Evolutionary conservation across 2,797 vertebrate genomes (phyloP), one percentile per base, ranked within the genome.

Genomic region (Arctocebus calabarensis): DNA sequence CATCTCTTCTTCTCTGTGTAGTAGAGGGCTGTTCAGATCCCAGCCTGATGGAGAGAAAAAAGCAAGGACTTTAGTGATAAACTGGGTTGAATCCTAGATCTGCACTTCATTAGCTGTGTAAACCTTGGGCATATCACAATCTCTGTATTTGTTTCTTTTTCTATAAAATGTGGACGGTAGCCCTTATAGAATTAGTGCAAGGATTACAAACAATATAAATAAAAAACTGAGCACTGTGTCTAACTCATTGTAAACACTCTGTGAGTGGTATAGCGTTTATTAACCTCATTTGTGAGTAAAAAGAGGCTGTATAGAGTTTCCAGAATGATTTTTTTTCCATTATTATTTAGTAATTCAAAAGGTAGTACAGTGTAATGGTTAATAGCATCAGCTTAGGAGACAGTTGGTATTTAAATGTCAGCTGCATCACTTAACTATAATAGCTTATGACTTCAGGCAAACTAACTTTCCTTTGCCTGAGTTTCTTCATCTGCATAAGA

Each of bases 281-380:
- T 84, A 91, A 78, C 55, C 37, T 74, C 4, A 57, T 88, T 79
- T 84, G n/a, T 93, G 62, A 84, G 20, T 84, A 66, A 81, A 77
- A 64, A 85, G 17, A 83, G 34, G 71, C 25, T 55, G 55, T 14
- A 8, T 68, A 85, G 37, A 20, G 88, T 85, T 92, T 94, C 62
- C 20, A 37, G 85, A 88, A 43, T 88, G 8, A 13, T n/a, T 66
- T 43, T 90, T 48, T 29, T 84, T 29, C 34, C 37, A 52, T 45
- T 79, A 34, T 93, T 91, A 68, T 59, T 93, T 14, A 90, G 32
- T 88, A 85, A 84, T 25, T 90, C 45, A 83, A 70, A 93, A 88
- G 68, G n/a, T 88, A 20, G 43, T 48, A 48, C 48, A 48, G 48
- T 48, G 13, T 48, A 48, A 48, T 48, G 48, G 48, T 48, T 48